phyloP scores from a whole-genome alignment of 92 coral and sea anemone species.

The Galaxea fascicularis region DNA sequence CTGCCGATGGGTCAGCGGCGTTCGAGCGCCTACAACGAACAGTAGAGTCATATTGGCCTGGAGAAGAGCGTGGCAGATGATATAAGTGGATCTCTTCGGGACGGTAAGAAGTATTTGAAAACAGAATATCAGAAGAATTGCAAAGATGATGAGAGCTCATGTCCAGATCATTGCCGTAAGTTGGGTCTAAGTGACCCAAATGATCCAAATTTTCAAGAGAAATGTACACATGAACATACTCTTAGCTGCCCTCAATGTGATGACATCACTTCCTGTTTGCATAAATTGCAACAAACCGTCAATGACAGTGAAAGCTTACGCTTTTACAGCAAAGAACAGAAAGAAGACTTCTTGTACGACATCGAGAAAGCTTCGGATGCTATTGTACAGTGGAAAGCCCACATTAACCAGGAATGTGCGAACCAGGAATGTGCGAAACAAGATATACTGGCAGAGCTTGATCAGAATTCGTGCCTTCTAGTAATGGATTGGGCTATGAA shows the following conservation, averaged over 20 bases:
- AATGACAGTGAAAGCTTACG: slow-evolving; percentile 46
- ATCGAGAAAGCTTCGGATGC: slow-evolving; percentile 65
- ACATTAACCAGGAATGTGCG: slow-evolving; percentile 75
- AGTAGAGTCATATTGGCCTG: slow-evolving; percentile 43
- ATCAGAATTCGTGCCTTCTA: slow-evolving; percentile 64
- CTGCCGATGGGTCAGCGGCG: slow-evolving; percentile 43
- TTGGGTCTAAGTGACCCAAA: slow-evolving; percentile 59
- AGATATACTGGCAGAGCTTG: slow-evolving; percentile 63
- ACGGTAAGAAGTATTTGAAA: slow-evolving; percentile 47
- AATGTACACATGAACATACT: slow-evolving; percentile 51
- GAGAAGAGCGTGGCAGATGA: slow-evolving; percentile 45
- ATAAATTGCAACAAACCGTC: slow-evolving; percentile 55
- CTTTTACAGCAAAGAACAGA: slow-evolving; percentile 77
- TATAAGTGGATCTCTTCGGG: slow-evolving; percentile 38
- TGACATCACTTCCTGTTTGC: slow-evolving; percentile 61
- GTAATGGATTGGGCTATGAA: slow-evolving; percentile 92
- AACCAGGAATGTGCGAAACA: slow-evolving; percentile 82
- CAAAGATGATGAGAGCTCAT: slow-evolving; percentile 59
- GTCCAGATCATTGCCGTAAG: slow-evolving; percentile 57
- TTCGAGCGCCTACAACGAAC: slow-evolving; percentile 29
- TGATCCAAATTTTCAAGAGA: slow-evolving; percentile 59
- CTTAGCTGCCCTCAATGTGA: slow-evolving; percentile 73
- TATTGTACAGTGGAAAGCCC: slow-evolving; percentile 82
- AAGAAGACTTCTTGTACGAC: slow-evolving; percentile 79
- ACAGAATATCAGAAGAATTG: slow-evolving; percentile 53